phyloP scores from a whole-genome alignment of 2,113 vertebrate species.

The Onychostoma macrolepis region DNA sequence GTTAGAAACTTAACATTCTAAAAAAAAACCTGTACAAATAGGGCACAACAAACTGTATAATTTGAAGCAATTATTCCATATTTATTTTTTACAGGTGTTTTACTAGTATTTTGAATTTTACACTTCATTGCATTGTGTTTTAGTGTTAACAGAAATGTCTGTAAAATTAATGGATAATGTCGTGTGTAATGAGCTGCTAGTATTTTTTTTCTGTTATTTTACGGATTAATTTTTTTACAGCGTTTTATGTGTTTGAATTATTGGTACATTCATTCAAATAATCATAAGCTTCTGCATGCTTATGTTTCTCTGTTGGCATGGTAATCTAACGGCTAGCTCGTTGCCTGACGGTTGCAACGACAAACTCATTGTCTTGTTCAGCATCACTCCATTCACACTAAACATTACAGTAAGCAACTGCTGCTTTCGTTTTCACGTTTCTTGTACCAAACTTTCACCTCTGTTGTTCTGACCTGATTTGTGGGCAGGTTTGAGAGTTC shows the following conservation, averaged over 20 bases:
- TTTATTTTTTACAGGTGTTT: too few species aligned
- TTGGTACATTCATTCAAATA: neutral
- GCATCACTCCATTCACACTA: neutral
- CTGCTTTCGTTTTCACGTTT: neutral
- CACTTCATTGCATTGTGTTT: too few species aligned
- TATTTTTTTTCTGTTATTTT: too few species aligned
- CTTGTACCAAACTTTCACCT: neutral
- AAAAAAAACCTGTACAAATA: too few species aligned
- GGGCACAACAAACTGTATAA: too few species aligned
- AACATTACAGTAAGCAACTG: neutral
- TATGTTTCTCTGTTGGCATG: constrained; percentile 1
- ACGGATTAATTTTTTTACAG: too few species aligned
- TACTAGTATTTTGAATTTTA: too few species aligned
- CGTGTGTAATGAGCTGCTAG: too few species aligned
- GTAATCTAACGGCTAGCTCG: neutral
- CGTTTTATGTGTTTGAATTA: neutral
- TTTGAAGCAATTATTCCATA: too few species aligned
- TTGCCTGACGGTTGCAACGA: neutral
- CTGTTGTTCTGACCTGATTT: neutral
- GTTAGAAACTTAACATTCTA: neutral
- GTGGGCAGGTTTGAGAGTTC: constrained; percentile 29
- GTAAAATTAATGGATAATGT: too few species aligned
- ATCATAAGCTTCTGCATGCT: neutral
- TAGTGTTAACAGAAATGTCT: too few species aligned
- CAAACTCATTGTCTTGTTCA: constrained; percentile 2